Percentiles rank a stretch among this genome's conserved stretches.
phyloP scores from a whole-genome alignment of 2,113 vertebrate genomes.

The Formicarius rufipectus region DNA sequence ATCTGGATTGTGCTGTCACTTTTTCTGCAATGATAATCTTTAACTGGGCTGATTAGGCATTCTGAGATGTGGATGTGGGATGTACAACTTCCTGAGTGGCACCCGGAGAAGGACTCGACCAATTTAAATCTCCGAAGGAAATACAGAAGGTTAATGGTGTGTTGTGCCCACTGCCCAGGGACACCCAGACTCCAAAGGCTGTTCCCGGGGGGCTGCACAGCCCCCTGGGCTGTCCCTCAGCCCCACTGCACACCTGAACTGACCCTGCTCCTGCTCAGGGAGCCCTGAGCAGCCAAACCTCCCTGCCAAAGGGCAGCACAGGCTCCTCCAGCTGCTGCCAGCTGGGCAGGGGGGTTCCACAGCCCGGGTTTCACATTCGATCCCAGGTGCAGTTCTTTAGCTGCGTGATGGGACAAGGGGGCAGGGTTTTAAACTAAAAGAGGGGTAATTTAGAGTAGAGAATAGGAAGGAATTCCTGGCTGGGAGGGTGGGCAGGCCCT shows the following conservation, averaged over 20 bases:
- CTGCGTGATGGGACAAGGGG: background rate
- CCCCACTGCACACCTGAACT: background rate
- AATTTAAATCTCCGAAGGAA: background rate
- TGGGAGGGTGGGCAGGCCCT: background rate
- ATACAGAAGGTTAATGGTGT: background rate
- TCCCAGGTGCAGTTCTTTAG: background rate
- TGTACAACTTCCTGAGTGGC: background rate
- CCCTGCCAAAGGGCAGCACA: background rate
- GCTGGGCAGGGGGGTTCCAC: rapidly evolving
- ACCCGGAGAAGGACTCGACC: background rate
- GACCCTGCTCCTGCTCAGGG: rapidly evolving
- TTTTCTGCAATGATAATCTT: background rate
- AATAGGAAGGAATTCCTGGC: background rate
- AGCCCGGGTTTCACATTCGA: rapidly evolving
- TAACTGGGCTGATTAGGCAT: background rate
- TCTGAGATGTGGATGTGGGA: background rate
- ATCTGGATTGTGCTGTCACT: background rate
- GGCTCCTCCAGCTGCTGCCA: background rate
- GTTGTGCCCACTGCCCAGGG: background rate
- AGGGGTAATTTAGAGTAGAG: rapidly evolving
- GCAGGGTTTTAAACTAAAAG: background rate
- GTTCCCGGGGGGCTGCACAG: background rate
- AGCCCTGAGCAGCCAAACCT: background rate
- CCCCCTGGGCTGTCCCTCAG: background rate
- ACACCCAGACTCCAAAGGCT: rapidly evolving